Conservation (phyloP, 2,888 invertebrate species). For the Himalopsyche tibetana region DNA sequence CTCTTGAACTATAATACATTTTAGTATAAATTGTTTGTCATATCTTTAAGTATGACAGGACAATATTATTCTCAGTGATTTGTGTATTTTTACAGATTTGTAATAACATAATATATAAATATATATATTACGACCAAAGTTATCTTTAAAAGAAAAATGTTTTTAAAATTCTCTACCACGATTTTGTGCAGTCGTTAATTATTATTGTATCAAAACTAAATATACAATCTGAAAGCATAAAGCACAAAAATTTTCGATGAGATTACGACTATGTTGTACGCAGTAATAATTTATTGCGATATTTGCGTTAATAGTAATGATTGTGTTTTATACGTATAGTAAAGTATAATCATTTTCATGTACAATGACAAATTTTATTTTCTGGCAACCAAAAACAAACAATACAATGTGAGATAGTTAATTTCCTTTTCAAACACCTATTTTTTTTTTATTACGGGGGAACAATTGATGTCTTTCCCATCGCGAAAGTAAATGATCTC, state of each 20-base stretch:
- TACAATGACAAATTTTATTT: too few species aligned
- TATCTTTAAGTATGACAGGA: constrained; percentile 8
- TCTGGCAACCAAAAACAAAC: not conserved
- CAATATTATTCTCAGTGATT: not conserved
- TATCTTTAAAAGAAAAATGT: constrained; percentile 11
- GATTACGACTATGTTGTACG: too few species aligned
- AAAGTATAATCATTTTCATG: too few species aligned
- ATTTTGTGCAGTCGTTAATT: not conserved
- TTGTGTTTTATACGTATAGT: too few species aligned
- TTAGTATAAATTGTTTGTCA: not conserved
- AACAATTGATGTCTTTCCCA: constrained; percentile 58
- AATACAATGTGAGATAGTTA: constrained; percentile 29
- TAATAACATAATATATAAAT: not conserved
- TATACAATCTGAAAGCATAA: too few species aligned
- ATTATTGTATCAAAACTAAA: too few species aligned
- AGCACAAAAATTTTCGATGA: too few species aligned
- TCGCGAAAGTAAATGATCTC: constrained; percentile 75
- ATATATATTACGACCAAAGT: constrained; percentile 26
- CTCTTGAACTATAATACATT: not conserved
- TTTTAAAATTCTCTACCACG: constrained; percentile 2
- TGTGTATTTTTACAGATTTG: constrained; percentile 2
- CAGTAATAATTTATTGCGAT: too few species aligned
- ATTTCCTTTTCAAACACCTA: not conserved
- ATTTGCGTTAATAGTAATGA: too few species aligned
- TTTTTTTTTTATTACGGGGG: not conserved